Evolutionary conservation across 2,797 vertebrate species (phyloP).

Genomic region (Petrocephalus sullivani): DNA sequence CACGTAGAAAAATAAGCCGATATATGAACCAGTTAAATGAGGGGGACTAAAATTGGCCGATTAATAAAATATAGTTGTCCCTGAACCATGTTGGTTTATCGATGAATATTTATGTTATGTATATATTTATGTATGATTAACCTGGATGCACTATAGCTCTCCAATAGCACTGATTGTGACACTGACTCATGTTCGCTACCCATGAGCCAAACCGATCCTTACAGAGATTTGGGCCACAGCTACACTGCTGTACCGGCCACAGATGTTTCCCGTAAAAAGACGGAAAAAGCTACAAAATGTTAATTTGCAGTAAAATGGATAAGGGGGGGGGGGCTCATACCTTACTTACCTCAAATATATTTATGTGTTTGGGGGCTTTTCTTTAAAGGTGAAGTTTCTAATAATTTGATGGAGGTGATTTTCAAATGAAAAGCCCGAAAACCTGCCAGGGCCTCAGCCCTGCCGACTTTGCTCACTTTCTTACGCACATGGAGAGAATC

Average conservation of each 20-base stretch:
- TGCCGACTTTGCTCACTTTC: neutral
- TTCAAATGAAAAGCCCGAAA: neutral
- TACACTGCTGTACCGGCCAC: slow-evolving; percentile 56
- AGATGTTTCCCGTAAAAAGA: slow-evolving; percentile 77
- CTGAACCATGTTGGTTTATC: neutral
- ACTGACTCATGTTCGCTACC: slow-evolving; percentile 57
- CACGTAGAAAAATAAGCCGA: neutral
- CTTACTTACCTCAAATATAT: slow-evolving; percentile 51
- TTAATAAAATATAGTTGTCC: neutral
- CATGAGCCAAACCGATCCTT: slow-evolving; percentile 45
- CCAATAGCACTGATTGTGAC: slow-evolving; percentile 44
- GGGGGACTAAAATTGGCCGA: neutral
- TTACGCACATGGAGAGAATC: neutral
- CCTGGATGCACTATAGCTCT: neutral
- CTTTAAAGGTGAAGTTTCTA: slow-evolving; percentile 47
- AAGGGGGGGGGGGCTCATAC: slow-evolving; percentile 67
- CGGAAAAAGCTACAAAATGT: slow-evolving; percentile 77
- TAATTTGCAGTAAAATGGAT: slow-evolving; percentile 72
- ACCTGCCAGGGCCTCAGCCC: neutral
- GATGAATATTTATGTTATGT: neutral
- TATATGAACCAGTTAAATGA: neutral
- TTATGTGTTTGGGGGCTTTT: slow-evolving; percentile 48
- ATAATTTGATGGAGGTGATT: slow-evolving; percentile 26
- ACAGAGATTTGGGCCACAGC: slow-evolving; percentile 52
- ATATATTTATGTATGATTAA: neutral